A percentile compares a stretch with the other conserved stretches of the same genome.
These are phyloP conservation scores for Exephanes ischioxanthus DNA, from an alignment of 2,888 invertebrate species.

Conservation along the genomic window DNA sequence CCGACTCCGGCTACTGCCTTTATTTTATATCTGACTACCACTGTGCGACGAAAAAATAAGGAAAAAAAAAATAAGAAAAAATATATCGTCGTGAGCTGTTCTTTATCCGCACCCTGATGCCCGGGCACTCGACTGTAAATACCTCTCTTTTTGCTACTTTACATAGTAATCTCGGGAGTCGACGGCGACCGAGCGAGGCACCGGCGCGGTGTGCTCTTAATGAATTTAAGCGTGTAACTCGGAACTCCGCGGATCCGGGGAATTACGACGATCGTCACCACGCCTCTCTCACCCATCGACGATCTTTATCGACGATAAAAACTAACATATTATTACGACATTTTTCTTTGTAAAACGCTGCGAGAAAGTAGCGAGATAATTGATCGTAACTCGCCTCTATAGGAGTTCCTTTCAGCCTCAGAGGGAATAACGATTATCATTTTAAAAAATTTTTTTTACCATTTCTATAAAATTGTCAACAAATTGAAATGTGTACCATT, in stretches of 20 bases:
- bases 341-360: constrained; percentile 53
- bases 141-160: constrained; percentile 70
- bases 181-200: constrained; percentile 48
- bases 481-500: not conserved
- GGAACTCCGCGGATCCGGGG: constrained; percentile 32
- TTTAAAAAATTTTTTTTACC: not conserved
- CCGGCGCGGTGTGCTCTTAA: constrained; percentile 60
- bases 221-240: constrained; percentile 71
- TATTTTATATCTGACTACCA: constrained; percentile 49
- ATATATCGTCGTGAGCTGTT: constrained; percentile 34
- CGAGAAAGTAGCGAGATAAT: not conserved
- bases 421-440: not conserved
- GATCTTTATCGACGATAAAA: constrained; percentile 60
- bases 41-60: constrained; percentile 1
- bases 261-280: constrained; percentile 56
- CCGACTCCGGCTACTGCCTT: constrained; percentile 35
- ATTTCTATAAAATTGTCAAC: not conserved
- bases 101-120: constrained; percentile 61
- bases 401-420: not conserved
- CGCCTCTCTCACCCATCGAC: constrained; percentile 45
- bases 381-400: not conserved
- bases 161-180: constrained; percentile 69
- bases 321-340: constrained; percentile 35
- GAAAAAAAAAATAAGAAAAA: not conserved
- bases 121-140: constrained; percentile 45